These are phyloP conservation scores for Theristus sp. DNA, from an alignment of 2,888 invertebrate genomes.

Conservation along the genomic window DNA sequence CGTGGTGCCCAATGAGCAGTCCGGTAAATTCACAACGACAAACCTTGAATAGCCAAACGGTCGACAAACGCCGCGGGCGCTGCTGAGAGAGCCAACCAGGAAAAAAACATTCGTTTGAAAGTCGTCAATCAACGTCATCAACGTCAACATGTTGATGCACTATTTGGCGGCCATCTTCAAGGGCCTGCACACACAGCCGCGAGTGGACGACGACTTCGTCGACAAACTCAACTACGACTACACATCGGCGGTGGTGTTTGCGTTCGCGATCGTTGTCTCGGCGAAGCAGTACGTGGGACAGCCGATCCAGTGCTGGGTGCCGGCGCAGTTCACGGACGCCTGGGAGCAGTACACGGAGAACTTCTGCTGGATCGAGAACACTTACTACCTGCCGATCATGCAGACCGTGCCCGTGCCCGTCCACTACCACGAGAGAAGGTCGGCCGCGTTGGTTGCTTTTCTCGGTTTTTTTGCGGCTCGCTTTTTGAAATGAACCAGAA, in stretches of 20 bases:
- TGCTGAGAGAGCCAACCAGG: not conserved
- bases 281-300: slow-evolving; percentile 35
- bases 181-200: slow-evolving; percentile 23
- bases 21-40: too few relatives aligned
- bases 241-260: slow-evolving; percentile 30
- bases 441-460: too few relatives aligned
- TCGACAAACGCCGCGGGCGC: not conserved
- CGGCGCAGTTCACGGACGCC: slow-evolving; percentile 36
- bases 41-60: too few relatives aligned
- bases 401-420: not conserved
- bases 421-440: not conserved
- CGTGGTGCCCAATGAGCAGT: too few relatives aligned
- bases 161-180: slow-evolving; percentile 30
- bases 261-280: slow-evolving; percentile 32
- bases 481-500: too few relatives aligned
- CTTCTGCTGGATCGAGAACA: slow-evolving; percentile 34
- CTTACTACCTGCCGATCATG: slow-evolving; percentile 5
- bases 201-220: slow-evolving; percentile 29
- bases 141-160: slow-evolving; percentile 24
- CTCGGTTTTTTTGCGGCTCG: too few relatives aligned
- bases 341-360: slow-evolving; percentile 39
- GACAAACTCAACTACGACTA: slow-evolving; percentile 15
- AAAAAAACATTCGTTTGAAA: not conserved
- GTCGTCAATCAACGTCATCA: not conserved
- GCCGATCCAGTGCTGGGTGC: slow-evolving; percentile 39